Evolutionary conservation across 1,140 invertebrate species (phyloP), one percentile per base, ranked within the genome.

Genomic region (Lepidostoma basale): DNA sequence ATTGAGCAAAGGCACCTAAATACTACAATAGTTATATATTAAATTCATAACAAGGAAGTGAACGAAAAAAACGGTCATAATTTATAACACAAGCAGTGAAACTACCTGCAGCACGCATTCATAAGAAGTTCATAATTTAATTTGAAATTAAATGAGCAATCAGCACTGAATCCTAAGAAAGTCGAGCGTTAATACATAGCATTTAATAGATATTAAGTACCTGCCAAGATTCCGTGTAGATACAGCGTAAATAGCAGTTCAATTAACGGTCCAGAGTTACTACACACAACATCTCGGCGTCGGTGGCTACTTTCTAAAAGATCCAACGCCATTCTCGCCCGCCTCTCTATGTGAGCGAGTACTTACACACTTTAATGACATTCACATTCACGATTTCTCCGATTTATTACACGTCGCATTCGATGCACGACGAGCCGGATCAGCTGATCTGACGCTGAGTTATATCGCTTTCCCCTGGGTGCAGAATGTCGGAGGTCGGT

Each of bases 351-450:
- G 56, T 18, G 20, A 16, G 44, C 33, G 33, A 16, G 22, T 23
- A 52, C 1, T 52, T 9, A 59, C 44, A 62, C 28, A 60, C 18
- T 47, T 62, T 49, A 62, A 62, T 72, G 66, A 64, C 70, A 72
- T 72, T 72, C 28, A 70, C 63, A 62, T 70, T 67, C 70, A 72
- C 70, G 65, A 68, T 72, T 72, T 72, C 70, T 60, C 65, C 42
- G 66, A 68, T 72, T 72, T 72, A 68, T 72, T 52, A 62, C 42
- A 40, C 40, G 60, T 14, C 20, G 62, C 23, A 59, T 62, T 66
- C 47, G 63, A 67, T 59, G 59, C 63, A 62, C 56, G 56, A 60
- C 56, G 28, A n/a, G 56, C 56, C 42, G 16, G 56, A n/a, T 44
- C 36, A 40, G 26, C 33, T 45, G 22, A 12, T 18, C 16, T 56